A percentile compares a stretch with the other conserved stretches of the same genome.
Conservation (phyloP, 2,888 invertebrate genomes). For the Andrena camellia region DNA sequence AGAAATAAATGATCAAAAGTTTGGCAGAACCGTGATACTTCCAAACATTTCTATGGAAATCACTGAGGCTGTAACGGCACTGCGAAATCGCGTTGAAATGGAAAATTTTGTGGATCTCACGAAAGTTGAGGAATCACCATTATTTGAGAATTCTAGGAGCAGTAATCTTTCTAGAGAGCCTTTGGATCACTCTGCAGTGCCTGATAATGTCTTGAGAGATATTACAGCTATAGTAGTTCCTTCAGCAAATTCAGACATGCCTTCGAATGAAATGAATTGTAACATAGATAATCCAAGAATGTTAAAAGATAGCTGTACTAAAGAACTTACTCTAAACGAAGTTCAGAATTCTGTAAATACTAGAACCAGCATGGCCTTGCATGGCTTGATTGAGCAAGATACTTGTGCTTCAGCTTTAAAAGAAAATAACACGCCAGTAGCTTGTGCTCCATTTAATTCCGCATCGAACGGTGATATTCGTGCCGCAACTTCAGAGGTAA, state of each 20-base stretch:
- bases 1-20: constrained; percentile 6
- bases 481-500: constrained; percentile 1
- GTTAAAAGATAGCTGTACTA: not conserved
- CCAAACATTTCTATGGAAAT: constrained; percentile 44
- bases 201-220: constrained; percentile 11
- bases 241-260: not conserved
- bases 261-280: constrained; percentile 13
- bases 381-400: constrained; percentile 18
- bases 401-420: constrained; percentile 32
- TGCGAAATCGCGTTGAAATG: not conserved
- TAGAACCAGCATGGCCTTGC: constrained; percentile 27
- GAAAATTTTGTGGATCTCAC: not conserved
- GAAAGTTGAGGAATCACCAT: not conserved
- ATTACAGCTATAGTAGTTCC: constrained; percentile 1
- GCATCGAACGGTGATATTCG: not conserved
- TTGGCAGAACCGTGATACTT: too few species aligned
- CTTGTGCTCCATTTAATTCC: constrained; percentile 17
- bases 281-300: not conserved
- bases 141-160: not conserved
- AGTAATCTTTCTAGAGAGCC: not conserved
- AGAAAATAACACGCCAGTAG: constrained; percentile 24
- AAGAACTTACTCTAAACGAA: not conserved
- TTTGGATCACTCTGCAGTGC: not conserved
- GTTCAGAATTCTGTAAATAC: constrained; percentile 14
- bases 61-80: not conserved